Conservation (phyloP, 2,888 invertebrate genomes). For the Oegoconia quadripuncta region DNA sequence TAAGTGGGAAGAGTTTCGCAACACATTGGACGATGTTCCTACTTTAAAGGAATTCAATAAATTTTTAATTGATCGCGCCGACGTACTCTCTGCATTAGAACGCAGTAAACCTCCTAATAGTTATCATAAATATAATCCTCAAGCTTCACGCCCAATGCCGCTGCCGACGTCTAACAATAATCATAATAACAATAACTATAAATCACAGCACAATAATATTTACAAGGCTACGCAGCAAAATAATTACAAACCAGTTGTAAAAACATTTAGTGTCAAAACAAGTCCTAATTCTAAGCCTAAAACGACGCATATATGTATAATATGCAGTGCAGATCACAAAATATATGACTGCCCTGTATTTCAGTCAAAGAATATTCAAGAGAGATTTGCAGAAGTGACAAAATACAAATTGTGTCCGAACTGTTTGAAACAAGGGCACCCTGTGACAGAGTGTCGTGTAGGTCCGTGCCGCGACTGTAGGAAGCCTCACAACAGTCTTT, state of each 20-base stretch:
- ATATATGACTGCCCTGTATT: constrained; percentile 27
- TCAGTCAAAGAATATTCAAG: constrained; percentile 17
- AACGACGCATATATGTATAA: constrained; percentile 14
- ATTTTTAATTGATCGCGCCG: constrained; percentile 24
- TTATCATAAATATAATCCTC: too few relatives aligned
- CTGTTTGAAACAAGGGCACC: constrained; percentile 23
- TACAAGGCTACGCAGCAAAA: neutral
- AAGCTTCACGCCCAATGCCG: too few relatives aligned
- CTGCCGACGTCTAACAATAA: constrained; percentile 8
- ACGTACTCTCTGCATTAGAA: constrained; percentile 22
- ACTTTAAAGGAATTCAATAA: constrained; percentile 22
- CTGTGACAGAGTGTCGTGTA: constrained; percentile 19
- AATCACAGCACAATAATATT: too few relatives aligned
- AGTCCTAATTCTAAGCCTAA: neutral
- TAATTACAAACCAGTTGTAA: too few relatives aligned
- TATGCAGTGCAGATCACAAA: constrained; percentile 22
- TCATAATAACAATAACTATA: too few relatives aligned
- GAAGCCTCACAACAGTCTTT: constrained; percentile 21
- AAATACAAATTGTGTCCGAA: constrained; percentile 22
- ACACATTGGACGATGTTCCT: constrained; percentile 13
- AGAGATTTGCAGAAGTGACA: constrained; percentile 11
- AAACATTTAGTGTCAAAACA: constrained; percentile 15
- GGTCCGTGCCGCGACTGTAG: constrained; percentile 25
- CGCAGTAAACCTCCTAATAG: too few relatives aligned
- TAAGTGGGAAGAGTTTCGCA: constrained; percentile 21